Conservation (phyloP, 2,797 vertebrate species). For the Iguana delicatissima region DNA sequence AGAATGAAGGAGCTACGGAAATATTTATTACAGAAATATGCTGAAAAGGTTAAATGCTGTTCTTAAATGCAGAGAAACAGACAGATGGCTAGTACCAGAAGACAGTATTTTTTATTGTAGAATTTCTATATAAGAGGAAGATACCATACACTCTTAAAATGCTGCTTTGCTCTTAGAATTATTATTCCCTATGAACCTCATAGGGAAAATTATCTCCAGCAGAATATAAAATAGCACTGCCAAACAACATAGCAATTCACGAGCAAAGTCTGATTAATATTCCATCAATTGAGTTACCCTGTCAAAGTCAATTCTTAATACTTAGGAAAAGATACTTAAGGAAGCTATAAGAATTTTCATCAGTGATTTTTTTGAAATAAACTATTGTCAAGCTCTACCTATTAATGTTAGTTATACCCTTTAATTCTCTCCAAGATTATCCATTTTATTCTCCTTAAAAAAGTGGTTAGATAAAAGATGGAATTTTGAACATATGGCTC, state of each 20-base stretch:
- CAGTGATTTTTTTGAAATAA: conserved; percentile 4
- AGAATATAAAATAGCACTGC: conserved; percentile 15
- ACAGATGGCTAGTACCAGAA: not conserved
- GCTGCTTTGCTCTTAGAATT: conserved; percentile 13
- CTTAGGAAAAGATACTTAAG: not conserved
- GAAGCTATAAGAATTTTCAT: conserved; percentile 4
- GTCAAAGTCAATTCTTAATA: conserved; percentile 1
- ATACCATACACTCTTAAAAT: not conserved
- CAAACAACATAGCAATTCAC: not conserved
- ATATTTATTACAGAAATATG: not conserved
- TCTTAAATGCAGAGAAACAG: not conserved
- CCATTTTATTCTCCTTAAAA: not conserved
- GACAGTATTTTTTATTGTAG: not conserved
- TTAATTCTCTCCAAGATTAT: not conserved
- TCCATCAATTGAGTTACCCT: not conserved
- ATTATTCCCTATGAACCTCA: conserved; percentile 4
- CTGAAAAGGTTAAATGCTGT: not conserved
- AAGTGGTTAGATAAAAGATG: not conserved
- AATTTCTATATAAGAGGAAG: not conserved
- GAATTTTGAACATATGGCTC: not conserved
- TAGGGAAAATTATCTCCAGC: not conserved
- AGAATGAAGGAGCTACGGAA: not conserved
- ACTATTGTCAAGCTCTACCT: not conserved
- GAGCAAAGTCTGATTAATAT: conserved; percentile 11
- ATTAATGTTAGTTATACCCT: not conserved